phyloP scores from a whole-genome alignment of 2,113 vertebrate species.

The Motacilla alba region DNA sequence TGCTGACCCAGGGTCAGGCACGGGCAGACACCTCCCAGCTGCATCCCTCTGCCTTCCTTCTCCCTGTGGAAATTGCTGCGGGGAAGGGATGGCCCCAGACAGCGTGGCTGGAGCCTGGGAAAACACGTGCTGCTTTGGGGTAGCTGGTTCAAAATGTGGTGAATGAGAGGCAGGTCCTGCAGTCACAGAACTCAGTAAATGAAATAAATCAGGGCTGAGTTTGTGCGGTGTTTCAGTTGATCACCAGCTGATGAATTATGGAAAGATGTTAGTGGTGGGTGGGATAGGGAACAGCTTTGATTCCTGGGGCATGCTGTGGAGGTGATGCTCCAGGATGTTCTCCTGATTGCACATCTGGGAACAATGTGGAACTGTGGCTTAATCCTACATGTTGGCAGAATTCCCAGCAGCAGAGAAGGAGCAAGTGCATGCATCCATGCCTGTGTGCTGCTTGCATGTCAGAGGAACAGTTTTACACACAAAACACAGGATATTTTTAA shows the following conservation, averaged over 20 bases:
- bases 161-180: neutral
- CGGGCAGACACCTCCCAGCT: slow-evolving; percentile 28
- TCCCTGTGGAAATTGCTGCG: neutral
- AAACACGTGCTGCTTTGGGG: neutral
- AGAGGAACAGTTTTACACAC: neutral
- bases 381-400: neutral
- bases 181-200: neutral
- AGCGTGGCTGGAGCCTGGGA: neutral
- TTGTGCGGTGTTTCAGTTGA: neutral
- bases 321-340: neutral
- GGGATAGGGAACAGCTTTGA: neutral
- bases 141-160: neutral
- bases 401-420: neutral
- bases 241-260: neutral
- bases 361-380: neutral
- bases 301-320: neutral
- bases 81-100: neutral
- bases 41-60: neutral
- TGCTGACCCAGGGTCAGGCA: slow-evolving; percentile 34
- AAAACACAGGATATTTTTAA: neutral
- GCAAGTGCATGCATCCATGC: neutral
- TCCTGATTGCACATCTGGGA: neutral
- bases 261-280: neutral
- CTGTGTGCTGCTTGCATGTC: neutral
- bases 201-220: neutral